phyloP scores from a whole-genome alignment of 2,797 vertebrate species.

The Cetoscarus ocellatus region DNA sequence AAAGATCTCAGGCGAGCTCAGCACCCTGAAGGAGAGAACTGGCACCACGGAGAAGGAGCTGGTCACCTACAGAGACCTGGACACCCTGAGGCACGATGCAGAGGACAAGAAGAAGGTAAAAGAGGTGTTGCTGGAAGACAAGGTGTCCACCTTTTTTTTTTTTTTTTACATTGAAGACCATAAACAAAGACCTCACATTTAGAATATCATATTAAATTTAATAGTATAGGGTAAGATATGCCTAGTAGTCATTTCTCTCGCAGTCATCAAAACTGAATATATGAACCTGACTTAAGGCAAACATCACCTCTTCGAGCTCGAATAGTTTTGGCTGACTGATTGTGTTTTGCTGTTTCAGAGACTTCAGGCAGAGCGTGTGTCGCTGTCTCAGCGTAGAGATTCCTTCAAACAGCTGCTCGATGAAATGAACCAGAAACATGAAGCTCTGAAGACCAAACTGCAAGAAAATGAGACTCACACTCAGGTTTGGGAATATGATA shows the following conservation, averaged over 20 bases:
- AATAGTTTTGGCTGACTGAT: background rate
- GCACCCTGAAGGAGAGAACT: conserved; percentile 88
- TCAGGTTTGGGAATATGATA: conserved; percentile 82
- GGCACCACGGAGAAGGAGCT: conserved; percentile 84
- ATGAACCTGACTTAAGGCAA: too few species aligned
- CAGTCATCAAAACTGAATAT: too few species aligned
- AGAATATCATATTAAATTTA: too few species aligned
- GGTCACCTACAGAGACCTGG: conserved; percentile 89
- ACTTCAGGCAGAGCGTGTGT: conserved; percentile 88
- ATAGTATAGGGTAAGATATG: background rate
- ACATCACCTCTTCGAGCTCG: too few species aligned
- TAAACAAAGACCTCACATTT: too few species aligned
- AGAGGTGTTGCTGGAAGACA: background rate
- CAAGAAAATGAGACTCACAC: conserved; percentile 95
- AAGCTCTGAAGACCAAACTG: conserved; percentile 87
- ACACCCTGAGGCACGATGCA: conserved; percentile 86
- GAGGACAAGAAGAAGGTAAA: conserved; percentile 93
- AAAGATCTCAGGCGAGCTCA: conserved; percentile 91
- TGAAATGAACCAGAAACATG: conserved; percentile 83
- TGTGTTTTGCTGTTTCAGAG: conserved; percentile 76
- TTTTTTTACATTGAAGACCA: too few species aligned
- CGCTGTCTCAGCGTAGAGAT: conserved; percentile 81
- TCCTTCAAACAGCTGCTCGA: conserved; percentile 88
- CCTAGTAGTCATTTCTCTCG: too few species aligned
- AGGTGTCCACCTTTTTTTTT: too few species aligned